Conservation (phyloP, 92 coral and sea anemone genomes). For the Actinostola sp. region DNA sequence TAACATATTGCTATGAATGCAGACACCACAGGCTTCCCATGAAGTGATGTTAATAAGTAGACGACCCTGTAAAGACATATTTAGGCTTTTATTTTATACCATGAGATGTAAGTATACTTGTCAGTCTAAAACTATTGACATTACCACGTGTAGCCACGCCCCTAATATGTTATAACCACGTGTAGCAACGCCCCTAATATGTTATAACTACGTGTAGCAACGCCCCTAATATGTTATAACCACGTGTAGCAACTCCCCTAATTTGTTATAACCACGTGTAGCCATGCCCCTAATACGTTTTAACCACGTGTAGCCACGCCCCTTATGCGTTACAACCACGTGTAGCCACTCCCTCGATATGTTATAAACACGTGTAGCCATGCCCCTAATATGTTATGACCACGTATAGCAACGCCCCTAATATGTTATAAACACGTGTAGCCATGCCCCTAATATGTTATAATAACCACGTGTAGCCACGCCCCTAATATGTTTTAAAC, state of each 20-base stretch:
- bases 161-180: background rate
- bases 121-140: no score
- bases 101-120: constrained; percentile 64
- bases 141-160: background rate
- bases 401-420: no score
- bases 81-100: constrained; percentile 69
- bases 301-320: no score
- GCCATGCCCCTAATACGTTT: background rate
- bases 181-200: background rate
- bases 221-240: background rate
- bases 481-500: no score
- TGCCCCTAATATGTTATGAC: no score
- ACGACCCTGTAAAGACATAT: constrained; percentile 66
- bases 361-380: no score
- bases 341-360: no score
- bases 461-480: no score
- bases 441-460: no score
- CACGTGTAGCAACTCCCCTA: background rate
- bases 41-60: constrained; percentile 83
- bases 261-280: background rate
- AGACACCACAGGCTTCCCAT: constrained; percentile 92
- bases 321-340: no score
- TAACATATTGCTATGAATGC: background rate
- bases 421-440: no score
- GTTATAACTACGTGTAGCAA: background rate